Evolutionary conservation across 1,140 invertebrate species (phyloP), one percentile per base, ranked within the genome.

Genomic region (Adoxophyes honmai): DNA sequence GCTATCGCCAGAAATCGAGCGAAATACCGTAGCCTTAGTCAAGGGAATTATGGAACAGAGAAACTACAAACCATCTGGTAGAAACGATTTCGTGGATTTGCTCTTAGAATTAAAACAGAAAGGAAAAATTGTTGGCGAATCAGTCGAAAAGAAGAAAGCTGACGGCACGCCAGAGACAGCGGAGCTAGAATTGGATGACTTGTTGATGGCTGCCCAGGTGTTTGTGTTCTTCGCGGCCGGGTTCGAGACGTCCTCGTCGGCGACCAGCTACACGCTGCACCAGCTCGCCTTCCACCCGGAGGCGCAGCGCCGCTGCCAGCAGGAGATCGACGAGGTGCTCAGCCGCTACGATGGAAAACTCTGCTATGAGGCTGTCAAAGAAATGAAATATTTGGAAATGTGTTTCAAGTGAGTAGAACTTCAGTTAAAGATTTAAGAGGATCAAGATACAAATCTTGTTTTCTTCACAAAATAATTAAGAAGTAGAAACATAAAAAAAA

Each of bases 71-170:
- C 44, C 44, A 13, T 15, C 16, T 15, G 44, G 44, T 14, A 9
- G 44, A 8, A 51, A 51, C 14, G 44, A 51, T 51, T 51, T 51
- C 44, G 15, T 51, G 3, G 44, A 51, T 51, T 51, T 51, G 21
- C 21, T 51, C 7, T 28, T 51, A 18, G 44, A 51, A 51, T 28
- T 14, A 15, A 15, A 51, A 16, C 21, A 28, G 9, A 51, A 28
- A 15, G 44, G 44, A 4, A 51, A 51, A n/a, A 14, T 51, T 8
- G 7, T 10, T 6, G 44, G 14, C 7, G 44, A 51, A 16, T 51
- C 44, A 5, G 14, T 51, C 5, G 44, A 51, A n/a, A 51, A 51
- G n/a, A 16, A 15, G 9, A 18, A 51, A 5, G 3, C 44, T 18
- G 44, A 51, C 16, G 44, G 44, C 5, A 5, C 11, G 4, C 44